Evolutionary conservation across 2,113 vertebrate genomes (phyloP), one percentile per base, ranked within the genome.

Genomic region (Carlito syrichta): DNA sequence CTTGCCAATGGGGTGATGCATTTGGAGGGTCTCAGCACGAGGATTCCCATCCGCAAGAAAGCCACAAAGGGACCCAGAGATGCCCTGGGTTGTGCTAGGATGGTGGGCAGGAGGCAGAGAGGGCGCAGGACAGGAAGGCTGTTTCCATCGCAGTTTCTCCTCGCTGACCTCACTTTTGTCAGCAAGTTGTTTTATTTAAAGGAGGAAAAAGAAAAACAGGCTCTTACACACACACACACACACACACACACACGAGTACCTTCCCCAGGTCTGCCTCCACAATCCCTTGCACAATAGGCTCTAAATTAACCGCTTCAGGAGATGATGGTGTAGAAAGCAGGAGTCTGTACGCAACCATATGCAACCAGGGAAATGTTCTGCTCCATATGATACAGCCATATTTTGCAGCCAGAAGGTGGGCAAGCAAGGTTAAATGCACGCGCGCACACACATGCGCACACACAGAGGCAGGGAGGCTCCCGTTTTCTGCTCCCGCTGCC

Each of bases 251-350:
- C 43, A 69, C 54, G 8, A 45, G 30, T 73, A 19, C 69, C 83
- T 89, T 66, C 45, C 50, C 77, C 25, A 13, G 56, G 96, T 85
- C 81, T 97, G 96, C 50, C 91, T 96, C 63, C 2, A 78, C 77
- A 96, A 91, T 81, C 69, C 27, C 91, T 97, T n/a, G 5, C 68
- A 32, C 94, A 97, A 98, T 96, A 89, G 92, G 95, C 96, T 96
- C 95, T 96, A 97, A 98, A 98, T 98, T 88, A 97, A 96, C 79
- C 94, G 97, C 96, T 97, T 83, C 66, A 19, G 89, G 54, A 97
- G 97, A 97, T 98, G 96, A 98, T 89, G 84, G 97, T 91, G 96
- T 91, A 76, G 97, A 97, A 96, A 97, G 83, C 73, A 93, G 92
- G 63, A 62, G 78, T 98, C 98, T 98, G 84, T 94, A 97, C 97